Evolutionary conservation across 2,888 invertebrate genomes (phyloP), one percentile per base, ranked within the genome.

Genomic region (Fragum fragum): DNA sequence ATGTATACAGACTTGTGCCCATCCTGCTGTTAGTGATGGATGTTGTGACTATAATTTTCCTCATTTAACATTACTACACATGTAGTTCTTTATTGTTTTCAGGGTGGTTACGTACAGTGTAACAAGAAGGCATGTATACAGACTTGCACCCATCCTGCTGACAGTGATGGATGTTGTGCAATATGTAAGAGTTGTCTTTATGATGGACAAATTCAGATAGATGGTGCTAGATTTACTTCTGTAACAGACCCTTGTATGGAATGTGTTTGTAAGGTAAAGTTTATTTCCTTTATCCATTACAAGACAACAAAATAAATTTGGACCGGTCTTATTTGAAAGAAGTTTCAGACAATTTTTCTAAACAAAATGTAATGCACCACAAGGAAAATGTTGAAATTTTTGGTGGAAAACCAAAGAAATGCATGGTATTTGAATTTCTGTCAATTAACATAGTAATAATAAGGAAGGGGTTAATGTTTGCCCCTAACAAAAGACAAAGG

Each of bases 111-210:
- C 66, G 81, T 90, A 1, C 69, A 69, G 7, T 90, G 89, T 77
- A 52, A 61, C 23, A 68, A 68, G 16, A 76, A 88, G 21, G 32
- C 69, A 0, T 92, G 92, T 72, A 86, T 88, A 0, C 39, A 79
- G 0, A 79, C 85, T 11, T 92, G 92, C 76, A 66, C 82, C 5
- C 88, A 92, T 75, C 90, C 92, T 6, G 88, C 83, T 9, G 69
- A 81, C n/a, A 61, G 90, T 69, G 76, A 87, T 26, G 85, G 90
- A 71, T 92, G 92, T 86, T 29, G 80, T 28, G 87, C 83, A 59
- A 72, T 87, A 16, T 88, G 88, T 2, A 79, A 76, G 9, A 73
- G 72, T 14, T 82, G 88, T 52, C 61, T 59, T 11, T 73, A 59
- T 73, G 73, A 73, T n/a, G 59, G 59, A 36, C 59, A 73, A 39